A percentile compares a stretch with the other conserved stretches of the same genome.
phyloP scores from a whole-genome alignment of 2,888 invertebrate genomes.

The Sycophila texana region DNA sequence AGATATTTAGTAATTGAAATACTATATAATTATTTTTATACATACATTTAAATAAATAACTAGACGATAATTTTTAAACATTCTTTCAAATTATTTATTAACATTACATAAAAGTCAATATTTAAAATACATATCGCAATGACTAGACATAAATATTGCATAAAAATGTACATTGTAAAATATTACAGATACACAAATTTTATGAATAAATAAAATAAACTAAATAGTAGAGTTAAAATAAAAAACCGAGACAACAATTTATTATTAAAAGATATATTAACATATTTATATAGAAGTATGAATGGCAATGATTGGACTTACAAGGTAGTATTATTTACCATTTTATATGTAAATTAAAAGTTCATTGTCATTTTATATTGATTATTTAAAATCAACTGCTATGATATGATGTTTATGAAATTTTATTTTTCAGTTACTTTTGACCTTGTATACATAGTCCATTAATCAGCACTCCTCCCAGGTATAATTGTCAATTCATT shows the following conservation, averaged over 20 bases:
- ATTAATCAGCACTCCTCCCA: no score
- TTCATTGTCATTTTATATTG: no score
- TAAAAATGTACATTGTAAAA: conserved; percentile 75
- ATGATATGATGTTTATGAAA: no score
- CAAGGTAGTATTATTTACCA: conserved; percentile 15
- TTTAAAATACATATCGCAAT: conserved; percentile 68
- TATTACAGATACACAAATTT: conserved; percentile 68
- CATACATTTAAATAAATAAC: conserved; percentile 43
- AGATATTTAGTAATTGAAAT: conserved; percentile 64
- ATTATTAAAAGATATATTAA: conserved; percentile 34
- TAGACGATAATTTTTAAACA: conserved; percentile 58
- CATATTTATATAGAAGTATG: conserved; percentile 37
- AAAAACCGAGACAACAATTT: conserved; percentile 34
- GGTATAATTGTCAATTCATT: background rate
- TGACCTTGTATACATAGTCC: no score
- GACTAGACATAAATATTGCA: conserved; percentile 76
- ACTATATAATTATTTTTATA: background rate
- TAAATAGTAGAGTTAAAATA: conserved; percentile 42
- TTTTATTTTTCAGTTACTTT: no score
- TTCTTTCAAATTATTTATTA: conserved; percentile 73
- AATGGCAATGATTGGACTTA: conserved; percentile 45
- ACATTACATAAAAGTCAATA: conserved; percentile 75
- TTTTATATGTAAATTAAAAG: no score
- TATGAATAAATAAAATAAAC: conserved; percentile 72
- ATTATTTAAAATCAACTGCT: no score